phyloP scores from a whole-genome alignment of 2,113 vertebrate genomes.

The Otis tarda region DNA sequence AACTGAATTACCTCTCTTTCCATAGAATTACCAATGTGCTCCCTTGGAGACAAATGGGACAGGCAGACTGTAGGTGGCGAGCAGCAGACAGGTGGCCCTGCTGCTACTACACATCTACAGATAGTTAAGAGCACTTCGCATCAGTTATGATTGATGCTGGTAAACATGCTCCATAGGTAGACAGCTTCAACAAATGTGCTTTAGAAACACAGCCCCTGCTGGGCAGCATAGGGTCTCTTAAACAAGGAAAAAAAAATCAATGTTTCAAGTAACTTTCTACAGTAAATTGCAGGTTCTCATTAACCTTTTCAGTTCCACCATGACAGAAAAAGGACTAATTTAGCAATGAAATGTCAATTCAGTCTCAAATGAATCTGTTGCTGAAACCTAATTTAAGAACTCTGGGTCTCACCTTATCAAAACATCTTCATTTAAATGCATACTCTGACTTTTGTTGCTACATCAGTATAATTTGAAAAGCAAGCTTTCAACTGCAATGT shows the following conservation, averaged over 20 bases:
- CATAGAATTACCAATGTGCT: not conserved
- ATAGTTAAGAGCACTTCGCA: not conserved
- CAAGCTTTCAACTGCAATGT: not conserved
- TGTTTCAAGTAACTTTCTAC: not conserved
- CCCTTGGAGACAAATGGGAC: not conserved
- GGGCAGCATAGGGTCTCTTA: not conserved
- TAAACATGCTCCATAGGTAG: constrained; percentile 12
- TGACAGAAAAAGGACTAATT: constrained; percentile 3
- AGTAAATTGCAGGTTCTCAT: not conserved
- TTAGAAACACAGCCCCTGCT: constrained; percentile 23
- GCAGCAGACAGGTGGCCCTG: not conserved
- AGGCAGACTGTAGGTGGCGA: not conserved
- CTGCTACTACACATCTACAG: not conserved
- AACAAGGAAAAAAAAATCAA: not conserved
- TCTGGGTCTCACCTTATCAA: not conserved
- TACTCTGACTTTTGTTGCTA: not conserved
- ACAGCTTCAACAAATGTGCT: not conserved
- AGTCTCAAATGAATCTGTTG: not conserved
- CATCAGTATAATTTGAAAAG: not conserved
- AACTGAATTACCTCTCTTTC: not conserved
- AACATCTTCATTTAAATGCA: not conserved
- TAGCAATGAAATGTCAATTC: constrained; percentile 5
- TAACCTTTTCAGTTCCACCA: constrained; percentile 18
- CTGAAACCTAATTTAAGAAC: constrained; percentile 17
- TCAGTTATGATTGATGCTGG: not conserved